Base-by-base conservation (phyloP, 2,113 vertebrate species). In the Columba livia region DNA sequence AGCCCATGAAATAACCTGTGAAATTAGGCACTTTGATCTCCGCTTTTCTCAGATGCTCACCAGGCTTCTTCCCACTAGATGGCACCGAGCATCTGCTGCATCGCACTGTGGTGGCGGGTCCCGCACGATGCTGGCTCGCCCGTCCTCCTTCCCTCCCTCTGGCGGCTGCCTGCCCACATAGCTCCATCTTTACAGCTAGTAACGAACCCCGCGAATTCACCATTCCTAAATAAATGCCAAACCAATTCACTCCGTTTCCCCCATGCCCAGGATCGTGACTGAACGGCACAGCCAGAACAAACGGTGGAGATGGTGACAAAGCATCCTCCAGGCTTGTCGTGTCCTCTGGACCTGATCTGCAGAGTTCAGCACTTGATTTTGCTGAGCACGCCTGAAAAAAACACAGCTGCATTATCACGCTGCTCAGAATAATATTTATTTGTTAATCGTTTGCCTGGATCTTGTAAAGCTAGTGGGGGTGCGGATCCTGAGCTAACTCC, bases 31-130 rank as follows among this genome's bases (percentile, higher is more conserved):
- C n/a, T 8, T 48, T 26, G 2, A 15, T 40, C 14, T 3, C 12
- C 40, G 44, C 5, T 0, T 2, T 32, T 79, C 44, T 6, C 25
- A 5, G 40, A 1, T 70, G 93, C 0, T 92, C 56, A 3, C 8
- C 6, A 0, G 4, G 10, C 26, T 47, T 44, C 15, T 25, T 47
- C 23, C 96, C 97, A 91, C 96, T 96, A 97, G 97, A 93, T 97
- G 97, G 78, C 94, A 89, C 79, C 69, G 53, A 85, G 36, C 10
- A 65, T 84, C 97, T 87, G 65, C 61, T n/a, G 21, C 58, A 91
- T 85, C 7, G 0, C 26, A 31, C 19, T 2, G 6, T 3, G 15
- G 28, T 1, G 3, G 14, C 1, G 3, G 14, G 14, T 8, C 12
- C 15, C 44, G 3, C 26, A 9, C 3, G 3, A 15, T 13, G 23